Base-by-base conservation (phyloP, 2,113 vertebrate species). In the Antigone vipio region DNA sequence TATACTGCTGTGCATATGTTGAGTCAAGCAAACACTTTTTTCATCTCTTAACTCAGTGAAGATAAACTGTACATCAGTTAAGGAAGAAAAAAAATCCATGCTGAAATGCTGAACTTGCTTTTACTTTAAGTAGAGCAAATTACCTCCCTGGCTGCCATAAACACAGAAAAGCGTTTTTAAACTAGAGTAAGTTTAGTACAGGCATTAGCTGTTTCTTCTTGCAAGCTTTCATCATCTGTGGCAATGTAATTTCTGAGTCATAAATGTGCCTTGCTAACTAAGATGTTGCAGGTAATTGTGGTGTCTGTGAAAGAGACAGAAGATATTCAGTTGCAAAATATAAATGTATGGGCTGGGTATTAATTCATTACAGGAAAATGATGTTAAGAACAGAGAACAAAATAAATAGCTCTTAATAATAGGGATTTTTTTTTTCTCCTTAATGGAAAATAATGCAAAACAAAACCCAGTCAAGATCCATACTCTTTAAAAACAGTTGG, bases 81-180 rank as follows among this genome's bases (percentile, higher is more conserved):
- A 67, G 34, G 69, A 74, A 77, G 5, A 5, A 19, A 53, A 77
- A 81, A 58, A 74, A 63, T 10, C 15, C 14, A 49, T 72, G 50
- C 19, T 88, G 63, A 97, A 98, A 94, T 97, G 97, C 91, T 98
- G 95, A 98, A 96, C 56, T 97, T 95, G 91, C 72, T 91, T 96
- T 98, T 96, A 77, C 73, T 96, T 92, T 94, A 97, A 95, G 92
- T 77, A 94, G 90, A 98, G 82, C 49, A 96, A 97, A 93, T 94
- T 97, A 90, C 87, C 87, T 97, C 45, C 53, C 81, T 76, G 56
- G 75, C 73, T 97, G 69, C 81, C 73, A 76, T 74, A 93, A 91
- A 89, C 47, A 92, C 47, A 94, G 92, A 92, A 97, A 95, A 96
- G 42, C 3, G 66, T 97, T 92, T 89, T 96, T 76, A 95, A 96